A percentile compares a stretch with the other conserved stretches of the same genome.
Evolutionary conservation across 2,888 invertebrate genomes (phyloP).

Genomic region (Lomographa bimaculata): DNA sequence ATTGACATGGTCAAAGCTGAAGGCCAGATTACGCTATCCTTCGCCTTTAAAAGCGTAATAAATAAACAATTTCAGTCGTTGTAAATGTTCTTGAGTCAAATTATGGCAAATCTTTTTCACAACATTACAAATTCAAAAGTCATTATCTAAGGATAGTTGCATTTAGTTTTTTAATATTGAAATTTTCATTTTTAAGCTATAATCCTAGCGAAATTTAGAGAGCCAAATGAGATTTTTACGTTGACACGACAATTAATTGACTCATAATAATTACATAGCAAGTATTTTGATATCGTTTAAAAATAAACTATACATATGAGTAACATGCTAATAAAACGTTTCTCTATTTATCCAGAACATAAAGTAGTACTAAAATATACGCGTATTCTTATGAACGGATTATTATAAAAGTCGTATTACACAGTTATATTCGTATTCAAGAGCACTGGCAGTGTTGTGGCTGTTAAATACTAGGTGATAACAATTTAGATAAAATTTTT

Average conservation of each 20-base stretch:
- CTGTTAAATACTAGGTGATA: slow-evolving; percentile 47
- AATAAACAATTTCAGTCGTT: no score
- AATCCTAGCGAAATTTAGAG: slow-evolving; percentile 19
- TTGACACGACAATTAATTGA: slow-evolving; percentile 23
- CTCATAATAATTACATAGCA: slow-evolving; percentile 17
- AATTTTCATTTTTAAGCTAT: no score
- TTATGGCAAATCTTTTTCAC: no score
- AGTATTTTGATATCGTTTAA: slow-evolving; percentile 2
- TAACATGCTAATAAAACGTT: slow-evolving; percentile 8
- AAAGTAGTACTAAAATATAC: slow-evolving; percentile 7
- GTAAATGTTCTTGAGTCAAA: no score
- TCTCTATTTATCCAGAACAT: slow-evolving; percentile 1
- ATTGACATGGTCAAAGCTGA: no score
- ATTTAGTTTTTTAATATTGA: no score
- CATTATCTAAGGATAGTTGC: no score
- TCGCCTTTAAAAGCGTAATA: no score
- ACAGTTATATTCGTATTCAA: slow-evolving; percentile 36
- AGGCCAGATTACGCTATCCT: no score
- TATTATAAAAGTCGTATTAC: slow-evolving; percentile 26
- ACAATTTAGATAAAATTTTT: slow-evolving; percentile 22
- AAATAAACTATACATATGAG: slow-evolving; percentile 12
- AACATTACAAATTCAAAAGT: no score
- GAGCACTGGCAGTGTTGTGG: slow-evolving; percentile 66
- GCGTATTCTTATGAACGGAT: slow-evolving; percentile 38
- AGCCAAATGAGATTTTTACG: slow-evolving; percentile 22